Percentiles rank a stretch among this genome's conserved stretches.
Conservation (phyloP, 2,797 vertebrate genomes). For the Nannoperca australis region DNA sequence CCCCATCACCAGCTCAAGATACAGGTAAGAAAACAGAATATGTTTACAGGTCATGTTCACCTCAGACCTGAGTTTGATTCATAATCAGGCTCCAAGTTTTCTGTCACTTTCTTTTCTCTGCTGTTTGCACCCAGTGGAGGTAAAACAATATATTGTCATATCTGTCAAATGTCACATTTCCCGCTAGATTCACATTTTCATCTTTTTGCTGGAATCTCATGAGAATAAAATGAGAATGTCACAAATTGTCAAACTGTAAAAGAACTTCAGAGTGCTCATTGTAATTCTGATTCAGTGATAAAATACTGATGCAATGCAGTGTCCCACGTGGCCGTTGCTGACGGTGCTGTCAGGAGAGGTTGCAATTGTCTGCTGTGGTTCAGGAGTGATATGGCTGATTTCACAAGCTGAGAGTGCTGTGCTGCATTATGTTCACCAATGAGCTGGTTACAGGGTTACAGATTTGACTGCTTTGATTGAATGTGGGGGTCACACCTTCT, state of each 20-base stretch:
- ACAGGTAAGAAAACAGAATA: constrained; percentile 83
- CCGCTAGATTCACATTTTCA: constrained; percentile 4
- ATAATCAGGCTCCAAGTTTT: background rate
- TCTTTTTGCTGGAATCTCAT: background rate
- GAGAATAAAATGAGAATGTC: background rate
- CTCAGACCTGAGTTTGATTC: background rate
- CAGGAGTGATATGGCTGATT: background rate
- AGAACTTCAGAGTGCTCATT: background rate
- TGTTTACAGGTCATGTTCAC: background rate
- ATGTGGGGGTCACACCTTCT: too few species aligned
- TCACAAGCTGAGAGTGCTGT: background rate
- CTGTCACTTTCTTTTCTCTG: background rate
- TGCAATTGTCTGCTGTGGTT: background rate
- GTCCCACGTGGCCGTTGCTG: constrained; percentile 10
- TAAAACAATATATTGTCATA: constrained; percentile 7
- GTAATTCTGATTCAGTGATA: background rate
- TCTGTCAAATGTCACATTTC: constrained; percentile 7
- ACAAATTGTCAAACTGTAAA: constrained; percentile 1
- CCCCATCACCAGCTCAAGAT: constrained; percentile 92
- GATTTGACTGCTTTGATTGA: background rate
- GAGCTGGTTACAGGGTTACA: background rate
- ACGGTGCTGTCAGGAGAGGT: constrained; percentile 3
- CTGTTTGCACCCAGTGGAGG: background rate
- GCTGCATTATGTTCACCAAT: background rate
- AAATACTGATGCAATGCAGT: constrained; percentile 6